phyloP scores from a whole-genome alignment of 1,140 invertebrate species.

The Stratiolaelaps scimitus region DNA sequence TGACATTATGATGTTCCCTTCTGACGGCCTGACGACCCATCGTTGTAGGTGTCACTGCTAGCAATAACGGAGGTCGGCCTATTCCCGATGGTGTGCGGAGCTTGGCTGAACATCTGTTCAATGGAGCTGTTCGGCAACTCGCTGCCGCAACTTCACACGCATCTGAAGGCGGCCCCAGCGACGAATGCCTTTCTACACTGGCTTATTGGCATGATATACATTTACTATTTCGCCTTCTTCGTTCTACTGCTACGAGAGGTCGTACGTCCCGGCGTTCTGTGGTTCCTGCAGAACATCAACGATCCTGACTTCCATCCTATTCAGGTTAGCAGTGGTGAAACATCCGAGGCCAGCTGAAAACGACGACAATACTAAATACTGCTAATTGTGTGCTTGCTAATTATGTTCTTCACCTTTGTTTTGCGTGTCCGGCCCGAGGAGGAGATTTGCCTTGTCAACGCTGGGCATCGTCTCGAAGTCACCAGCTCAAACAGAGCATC shows the following conservation, averaged over 20 bases:
- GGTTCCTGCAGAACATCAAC: constrained; percentile 92
- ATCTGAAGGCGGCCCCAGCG: constrained; percentile 64
- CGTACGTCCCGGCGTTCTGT: constrained; percentile 81
- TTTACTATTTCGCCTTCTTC: constrained; percentile 98
- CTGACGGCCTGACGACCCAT: too few species aligned
- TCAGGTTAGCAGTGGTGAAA: constrained; percentile 50
- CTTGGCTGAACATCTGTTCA: constrained; percentile 98
- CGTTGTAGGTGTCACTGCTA: constrained; percentile 53
- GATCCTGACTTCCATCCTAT: constrained; percentile 98
- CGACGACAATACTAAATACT: background rate
- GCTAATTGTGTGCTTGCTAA: background rate
- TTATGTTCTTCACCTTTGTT: constrained; percentile 21
- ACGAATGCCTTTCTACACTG: constrained; percentile 97
- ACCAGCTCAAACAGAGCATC: background rate
- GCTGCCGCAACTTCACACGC: constrained; percentile 1
- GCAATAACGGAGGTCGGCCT: constrained; percentile 91
- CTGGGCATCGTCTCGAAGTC: background rate
- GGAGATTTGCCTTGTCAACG: background rate
- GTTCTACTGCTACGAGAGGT: constrained; percentile 84
- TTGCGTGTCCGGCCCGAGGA: background rate
- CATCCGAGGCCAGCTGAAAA: background rate
- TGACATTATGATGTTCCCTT: too few species aligned
- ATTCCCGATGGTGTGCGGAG: constrained; percentile 88
- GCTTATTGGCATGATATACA: constrained; percentile 98
- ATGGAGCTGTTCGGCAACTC: constrained; percentile 42